A percentile compares a stretch with the other conserved stretches of the same genome.
Evolutionary conservation across 2,113 vertebrate genomes (phyloP).

Genomic region (Cebus imitator): DNA sequence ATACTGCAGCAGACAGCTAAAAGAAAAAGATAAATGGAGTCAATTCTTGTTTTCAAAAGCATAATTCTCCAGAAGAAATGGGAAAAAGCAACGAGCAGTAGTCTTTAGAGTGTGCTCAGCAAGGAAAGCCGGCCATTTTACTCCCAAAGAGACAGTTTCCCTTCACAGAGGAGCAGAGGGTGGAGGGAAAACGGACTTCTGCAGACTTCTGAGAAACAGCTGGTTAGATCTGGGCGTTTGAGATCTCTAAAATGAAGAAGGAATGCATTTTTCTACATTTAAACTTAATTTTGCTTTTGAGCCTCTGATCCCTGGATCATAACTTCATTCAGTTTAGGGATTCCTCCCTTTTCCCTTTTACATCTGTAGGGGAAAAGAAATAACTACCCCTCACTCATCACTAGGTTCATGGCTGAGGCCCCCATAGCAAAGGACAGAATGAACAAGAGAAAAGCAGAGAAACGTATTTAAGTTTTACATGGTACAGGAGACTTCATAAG

Average conservation of each 20-base stretch:
- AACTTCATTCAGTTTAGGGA: background rate
- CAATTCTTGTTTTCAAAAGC: slow-evolving; percentile 14
- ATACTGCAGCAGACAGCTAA: slow-evolving; percentile 4
- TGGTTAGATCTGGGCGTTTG: background rate
- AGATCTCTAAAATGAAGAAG: background rate
- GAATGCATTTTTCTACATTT: background rate
- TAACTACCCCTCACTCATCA: background rate
- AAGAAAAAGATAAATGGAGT: slow-evolving; percentile 41
- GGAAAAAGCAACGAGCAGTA: background rate
- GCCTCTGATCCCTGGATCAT: background rate
- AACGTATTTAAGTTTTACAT: background rate
- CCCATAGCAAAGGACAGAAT: background rate
- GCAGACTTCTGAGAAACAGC: background rate
- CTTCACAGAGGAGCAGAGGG: background rate
- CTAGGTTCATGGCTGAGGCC: background rate
- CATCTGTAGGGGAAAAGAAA: background rate
- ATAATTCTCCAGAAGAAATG: background rate
- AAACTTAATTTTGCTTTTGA: background rate
- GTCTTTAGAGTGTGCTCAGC: background rate
- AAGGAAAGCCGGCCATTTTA: background rate
- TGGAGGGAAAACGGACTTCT: background rate
- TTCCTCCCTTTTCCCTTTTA: background rate
- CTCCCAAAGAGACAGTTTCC: background rate
- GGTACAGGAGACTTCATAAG: background rate
- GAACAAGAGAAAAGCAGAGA: background rate